phyloP scores from a whole-genome alignment of 2,113 vertebrate species.

The Tricholaema leucomelas region DNA sequence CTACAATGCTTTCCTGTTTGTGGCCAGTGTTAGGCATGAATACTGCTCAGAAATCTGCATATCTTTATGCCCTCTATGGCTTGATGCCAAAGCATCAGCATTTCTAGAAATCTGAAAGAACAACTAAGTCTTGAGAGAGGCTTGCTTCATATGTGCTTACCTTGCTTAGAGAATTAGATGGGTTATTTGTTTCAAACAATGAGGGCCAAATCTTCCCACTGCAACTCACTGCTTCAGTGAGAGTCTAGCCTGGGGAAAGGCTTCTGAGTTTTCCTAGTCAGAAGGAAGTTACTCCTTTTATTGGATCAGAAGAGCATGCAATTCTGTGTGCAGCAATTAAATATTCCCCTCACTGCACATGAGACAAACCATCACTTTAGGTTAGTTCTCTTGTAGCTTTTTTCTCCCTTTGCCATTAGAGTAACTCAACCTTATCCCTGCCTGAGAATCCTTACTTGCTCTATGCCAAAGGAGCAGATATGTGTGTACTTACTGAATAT shows the following conservation, averaged over 20 bases:
- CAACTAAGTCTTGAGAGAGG: background rate
- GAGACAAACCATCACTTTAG: conserved; percentile 24
- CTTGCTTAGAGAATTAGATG: background rate
- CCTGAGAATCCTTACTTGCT: background rate
- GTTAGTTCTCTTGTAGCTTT: conserved; percentile 1
- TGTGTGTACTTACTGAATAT: background rate
- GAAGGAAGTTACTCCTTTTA: conserved; percentile 10
- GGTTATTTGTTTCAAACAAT: background rate
- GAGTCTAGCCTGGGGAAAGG: background rate
- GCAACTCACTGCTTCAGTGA: background rate
- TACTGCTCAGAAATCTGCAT: background rate
- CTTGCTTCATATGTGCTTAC: background rate
- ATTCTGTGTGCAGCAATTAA: conserved; percentile 27
- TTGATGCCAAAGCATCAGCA: background rate
- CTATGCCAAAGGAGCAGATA: fast-evolving
- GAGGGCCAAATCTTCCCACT: background rate
- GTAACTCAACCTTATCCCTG: conserved; percentile 25
- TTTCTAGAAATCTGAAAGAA: background rate
- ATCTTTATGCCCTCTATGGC: background rate
- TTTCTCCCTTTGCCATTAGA: conserved; percentile 21
- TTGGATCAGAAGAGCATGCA: conserved; percentile 26
- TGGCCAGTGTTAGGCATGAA: background rate
- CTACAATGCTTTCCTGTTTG: background rate
- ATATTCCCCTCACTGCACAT: conserved; percentile 21
- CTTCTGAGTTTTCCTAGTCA: conserved; percentile 13